A percentile compares a stretch with the other conserved stretches of the same genome.
phyloP scores from a whole-genome alignment of 2,888 invertebrate species.

The Archips xylosteana region DNA sequence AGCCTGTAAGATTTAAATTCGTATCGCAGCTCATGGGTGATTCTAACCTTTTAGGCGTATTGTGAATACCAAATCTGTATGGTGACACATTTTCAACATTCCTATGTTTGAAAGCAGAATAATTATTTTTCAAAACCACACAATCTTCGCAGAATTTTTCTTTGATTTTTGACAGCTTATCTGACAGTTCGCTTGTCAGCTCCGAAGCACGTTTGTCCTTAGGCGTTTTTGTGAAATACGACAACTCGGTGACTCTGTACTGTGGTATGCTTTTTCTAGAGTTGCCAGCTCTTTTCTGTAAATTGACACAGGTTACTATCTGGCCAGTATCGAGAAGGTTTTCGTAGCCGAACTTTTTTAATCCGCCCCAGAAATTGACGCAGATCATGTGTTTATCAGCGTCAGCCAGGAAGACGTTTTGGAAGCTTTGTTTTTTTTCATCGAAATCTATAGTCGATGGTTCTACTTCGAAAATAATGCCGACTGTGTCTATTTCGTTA shows the following conservation, averaged over 20 bases:
- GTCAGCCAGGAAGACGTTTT: constrained; percentile 87
- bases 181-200: constrained; percentile 74
- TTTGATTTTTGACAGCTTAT: constrained; percentile 53
- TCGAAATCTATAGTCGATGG: constrained; percentile 74
- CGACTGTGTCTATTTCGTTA: constrained; percentile 91
- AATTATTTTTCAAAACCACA: constrained; percentile 64
- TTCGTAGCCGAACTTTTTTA: constrained; percentile 78
- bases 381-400: constrained; percentile 79
- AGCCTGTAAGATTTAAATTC: constrained; percentile 69
- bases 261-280: constrained; percentile 82
- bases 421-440: constrained; percentile 66
- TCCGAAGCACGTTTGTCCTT: constrained; percentile 79
- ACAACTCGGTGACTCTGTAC: constrained; percentile 87
- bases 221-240: constrained; percentile 87
- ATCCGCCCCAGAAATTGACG: constrained; percentile 84
- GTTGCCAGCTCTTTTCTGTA: constrained; percentile 85
- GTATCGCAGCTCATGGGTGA: constrained; percentile 60
- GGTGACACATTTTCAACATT: constrained; percentile 70
- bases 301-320: constrained; percentile 86
- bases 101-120: constrained; percentile 49
- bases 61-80: constrained; percentile 64
- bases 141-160: constrained; percentile 67
- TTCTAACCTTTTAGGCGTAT: constrained; percentile 65
- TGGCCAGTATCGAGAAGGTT: constrained; percentile 86
- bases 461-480: constrained; percentile 86